These are phyloP conservation scores for Argyresthia goedartella DNA, from an alignment of 2,888 invertebrate species.

Conservation along the genomic window DNA sequence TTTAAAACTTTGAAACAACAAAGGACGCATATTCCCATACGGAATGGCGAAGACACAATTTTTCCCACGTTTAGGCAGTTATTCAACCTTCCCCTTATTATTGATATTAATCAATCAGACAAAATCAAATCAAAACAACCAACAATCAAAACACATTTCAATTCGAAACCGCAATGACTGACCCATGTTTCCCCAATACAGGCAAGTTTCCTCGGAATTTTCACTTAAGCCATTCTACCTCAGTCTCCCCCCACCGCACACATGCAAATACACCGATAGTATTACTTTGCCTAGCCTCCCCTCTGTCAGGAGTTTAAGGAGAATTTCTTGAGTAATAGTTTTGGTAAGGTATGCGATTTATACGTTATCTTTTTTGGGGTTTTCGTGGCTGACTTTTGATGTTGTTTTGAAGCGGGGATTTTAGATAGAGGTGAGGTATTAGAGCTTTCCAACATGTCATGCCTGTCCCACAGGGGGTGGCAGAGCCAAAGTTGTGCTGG, in stretches of 20 bases:
- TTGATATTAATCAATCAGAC: too few species aligned
- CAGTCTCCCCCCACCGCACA: constrained; percentile 22
- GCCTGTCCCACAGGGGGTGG: too few species aligned
- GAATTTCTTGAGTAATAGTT: constrained; percentile 28
- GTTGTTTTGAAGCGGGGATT: not conserved
- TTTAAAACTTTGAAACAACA: too few species aligned
- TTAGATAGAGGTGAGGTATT: not conserved
- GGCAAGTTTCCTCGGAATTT: constrained; percentile 17
- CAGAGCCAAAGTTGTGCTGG: too few species aligned
- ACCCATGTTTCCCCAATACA: not conserved
- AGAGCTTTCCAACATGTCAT: too few species aligned
- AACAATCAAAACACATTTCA: not conserved
- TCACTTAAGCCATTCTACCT: constrained; percentile 25
- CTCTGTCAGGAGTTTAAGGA: constrained; percentile 38
- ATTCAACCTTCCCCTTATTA: too few species aligned
- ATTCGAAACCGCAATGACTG: not conserved
- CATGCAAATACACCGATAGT: constrained; percentile 39
- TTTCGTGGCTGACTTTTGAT: not conserved
- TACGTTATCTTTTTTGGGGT: not conserved
- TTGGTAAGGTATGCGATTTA: constrained; percentile 7
- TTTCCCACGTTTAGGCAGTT: too few species aligned
- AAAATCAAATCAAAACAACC: too few species aligned
- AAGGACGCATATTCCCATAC: too few species aligned
- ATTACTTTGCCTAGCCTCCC: constrained; percentile 21
- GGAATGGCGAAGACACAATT: too few species aligned